Evolutionary conservation across 2,113 vertebrate species (phyloP).

Genomic region (Egretta garzetta): DNA sequence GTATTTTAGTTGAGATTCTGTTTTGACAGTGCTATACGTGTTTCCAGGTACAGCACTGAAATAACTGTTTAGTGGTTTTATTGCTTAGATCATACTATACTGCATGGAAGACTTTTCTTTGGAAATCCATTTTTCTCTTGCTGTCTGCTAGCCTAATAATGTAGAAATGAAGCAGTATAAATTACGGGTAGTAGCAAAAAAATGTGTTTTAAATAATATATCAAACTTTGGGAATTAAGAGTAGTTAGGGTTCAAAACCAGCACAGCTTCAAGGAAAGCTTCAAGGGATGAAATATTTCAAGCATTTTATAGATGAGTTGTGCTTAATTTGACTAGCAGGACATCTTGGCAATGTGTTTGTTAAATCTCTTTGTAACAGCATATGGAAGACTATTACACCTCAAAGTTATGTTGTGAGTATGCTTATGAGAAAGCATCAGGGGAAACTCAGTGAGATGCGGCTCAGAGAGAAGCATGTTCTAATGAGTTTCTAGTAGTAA

Average conservation of each 20-base stretch:
- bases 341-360: background rate
- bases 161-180: background rate
- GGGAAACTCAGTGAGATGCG: background rate
- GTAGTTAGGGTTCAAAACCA: background rate
- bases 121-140: background rate
- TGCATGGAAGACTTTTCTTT: background rate
- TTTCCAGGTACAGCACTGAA: background rate
- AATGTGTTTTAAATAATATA: background rate
- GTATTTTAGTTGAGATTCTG: background rate
- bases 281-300: background rate
- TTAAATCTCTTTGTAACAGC: background rate
- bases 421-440: background rate
- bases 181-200: background rate
- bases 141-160: background rate
- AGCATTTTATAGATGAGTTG: background rate
- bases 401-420: rapidly evolving
- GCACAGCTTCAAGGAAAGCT: background rate
- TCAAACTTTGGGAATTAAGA: background rate
- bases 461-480: background rate
- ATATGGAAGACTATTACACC: background rate
- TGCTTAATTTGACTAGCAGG: background rate
- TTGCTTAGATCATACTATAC: background rate
- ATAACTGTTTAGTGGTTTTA: background rate
- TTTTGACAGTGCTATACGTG: background rate
- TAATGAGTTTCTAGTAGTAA: background rate